Evolutionary conservation across 2,888 invertebrate genomes (phyloP), one percentile per base, ranked within the genome.

Genomic region (Linyphia triangularis): DNA sequence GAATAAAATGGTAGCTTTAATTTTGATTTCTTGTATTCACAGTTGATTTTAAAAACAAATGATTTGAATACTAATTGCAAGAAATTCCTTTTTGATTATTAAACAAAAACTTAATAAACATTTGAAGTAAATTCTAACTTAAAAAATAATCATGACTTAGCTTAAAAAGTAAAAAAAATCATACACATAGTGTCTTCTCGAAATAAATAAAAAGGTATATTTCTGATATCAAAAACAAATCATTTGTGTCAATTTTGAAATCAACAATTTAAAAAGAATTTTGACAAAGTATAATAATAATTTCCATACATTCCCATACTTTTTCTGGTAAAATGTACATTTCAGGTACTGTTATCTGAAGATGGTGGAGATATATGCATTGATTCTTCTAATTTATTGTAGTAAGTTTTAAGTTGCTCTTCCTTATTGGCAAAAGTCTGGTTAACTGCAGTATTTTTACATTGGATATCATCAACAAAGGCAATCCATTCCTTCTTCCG

Each of bases 401-500:
- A 97, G 91, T 96, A 95, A 90, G 95, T 95, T 90, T 94, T 93
- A 5, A 97, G 93, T 93, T 96, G 95, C 92, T 95, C 95, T 93
- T 97, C 96, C 93, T 96, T 96, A 91, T 95, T 95, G 92, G 95
- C 95, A 93, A 96, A 96, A 59, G 95, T 95, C 92, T 95, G 95
- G 92, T 97, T 96, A 90, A 97, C 95, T 92, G 95, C 94, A 91
- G 95, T 94, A 92, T 96, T 96, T 91, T 95, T 95, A 91, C 95
- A 94, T 91, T 95, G 95, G 93, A 97, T 95, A 93, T 96, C 95
- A 94, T 95, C 95, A 93, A 96, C 95, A 92, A 97, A 96, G 90
- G 94, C 94, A 91, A 95, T 94, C 95, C 96, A 96, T 93, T 96
- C 95, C 79, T 92, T 91, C 92, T 94, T 94, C 43, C 95, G 93